Evolutionary conservation across 2,113 vertebrate species (phyloP), one percentile per base, ranked within the genome.

Genomic region (Ochotona curzoniae): DNA sequence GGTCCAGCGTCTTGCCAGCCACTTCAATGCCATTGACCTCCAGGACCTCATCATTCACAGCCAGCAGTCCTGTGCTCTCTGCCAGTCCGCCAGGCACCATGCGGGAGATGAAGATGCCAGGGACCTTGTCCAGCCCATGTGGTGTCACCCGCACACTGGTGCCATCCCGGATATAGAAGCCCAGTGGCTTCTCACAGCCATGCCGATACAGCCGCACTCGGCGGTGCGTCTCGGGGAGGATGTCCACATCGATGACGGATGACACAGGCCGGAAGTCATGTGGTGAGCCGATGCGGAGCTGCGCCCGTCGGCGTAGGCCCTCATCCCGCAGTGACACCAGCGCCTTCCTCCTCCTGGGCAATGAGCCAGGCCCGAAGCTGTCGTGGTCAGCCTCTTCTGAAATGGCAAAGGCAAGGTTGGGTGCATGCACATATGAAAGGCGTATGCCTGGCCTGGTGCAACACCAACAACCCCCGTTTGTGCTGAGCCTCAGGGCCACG

Each of bases 21-120:
- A 99, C 99, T 96, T 99, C 99, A 26, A 99, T 99, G 92, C 99
- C 99, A 6, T 99, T 99, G n/a, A 99, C 99, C 98, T 99, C 99
- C 96, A 99, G 97, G 78, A 99, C 99, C 97, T 99, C 99, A 1
- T 99, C 99, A 0, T 99, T 99, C n/a, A 99, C 99, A 1, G 99
- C 99, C 94, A 99, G 98, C 93, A 99, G 98, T 32, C 99, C 99
- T 0, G 99, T 99, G 98, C 99, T 99, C 96, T 99, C 99, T 0
- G 99, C 99, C 92, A 99, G 97, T 18, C 99, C 99, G 0, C 99
- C 99, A 0, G 99, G 99, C 76, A 99, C 99, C 98, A 99, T 97
- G 12, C 99, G 99, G 6, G 99, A 99, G 96, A 99, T 99, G 97
- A 99, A 99, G 97, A 99, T 99, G 17, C 99, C 99, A 0, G 99